Conservation (phyloP, 2,797 vertebrate genomes). For the Trachurus trachurus region DNA sequence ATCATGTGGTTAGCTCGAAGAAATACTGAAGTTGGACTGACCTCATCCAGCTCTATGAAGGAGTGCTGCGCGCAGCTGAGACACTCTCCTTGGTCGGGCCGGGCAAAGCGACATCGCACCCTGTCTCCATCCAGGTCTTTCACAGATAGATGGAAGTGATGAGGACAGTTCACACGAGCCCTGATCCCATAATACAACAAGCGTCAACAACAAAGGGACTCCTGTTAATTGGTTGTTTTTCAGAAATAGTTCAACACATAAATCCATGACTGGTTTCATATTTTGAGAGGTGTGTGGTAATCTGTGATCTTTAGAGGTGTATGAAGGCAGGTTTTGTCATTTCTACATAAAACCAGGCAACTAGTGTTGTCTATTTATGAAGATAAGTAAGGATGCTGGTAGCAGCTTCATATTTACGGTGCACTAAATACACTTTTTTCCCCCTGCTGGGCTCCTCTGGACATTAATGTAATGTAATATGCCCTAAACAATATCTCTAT, state of each 20-base stretch:
- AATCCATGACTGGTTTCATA: no score
- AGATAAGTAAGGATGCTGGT: no score
- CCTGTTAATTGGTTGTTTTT: background rate
- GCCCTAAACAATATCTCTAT: no score
- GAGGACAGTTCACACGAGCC: constrained; percentile 71
- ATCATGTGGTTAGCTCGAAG: background rate
- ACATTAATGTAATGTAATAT: no score
- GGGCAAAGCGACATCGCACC: constrained; percentile 79
- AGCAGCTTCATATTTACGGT: background rate
- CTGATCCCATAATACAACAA: constrained; percentile 55
- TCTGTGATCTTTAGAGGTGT: background rate
- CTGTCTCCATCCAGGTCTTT: constrained; percentile 82
- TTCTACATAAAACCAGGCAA: no score
- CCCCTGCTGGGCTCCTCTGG: no score
- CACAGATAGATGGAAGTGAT: constrained; percentile 66
- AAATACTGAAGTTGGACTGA: constrained; percentile 42
- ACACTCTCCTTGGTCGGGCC: constrained; percentile 66
- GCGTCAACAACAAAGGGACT: background rate
- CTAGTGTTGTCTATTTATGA: background rate
- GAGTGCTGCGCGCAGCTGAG: constrained; percentile 60
- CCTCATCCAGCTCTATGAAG: constrained; percentile 79
- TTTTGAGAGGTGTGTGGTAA: background rate
- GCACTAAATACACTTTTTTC: no score
- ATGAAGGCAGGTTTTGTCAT: background rate
- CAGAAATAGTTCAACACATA: background rate